Evolutionary conservation across 2,888 invertebrate genomes (phyloP).

Genomic region (Adelognathus sp.): DNA sequence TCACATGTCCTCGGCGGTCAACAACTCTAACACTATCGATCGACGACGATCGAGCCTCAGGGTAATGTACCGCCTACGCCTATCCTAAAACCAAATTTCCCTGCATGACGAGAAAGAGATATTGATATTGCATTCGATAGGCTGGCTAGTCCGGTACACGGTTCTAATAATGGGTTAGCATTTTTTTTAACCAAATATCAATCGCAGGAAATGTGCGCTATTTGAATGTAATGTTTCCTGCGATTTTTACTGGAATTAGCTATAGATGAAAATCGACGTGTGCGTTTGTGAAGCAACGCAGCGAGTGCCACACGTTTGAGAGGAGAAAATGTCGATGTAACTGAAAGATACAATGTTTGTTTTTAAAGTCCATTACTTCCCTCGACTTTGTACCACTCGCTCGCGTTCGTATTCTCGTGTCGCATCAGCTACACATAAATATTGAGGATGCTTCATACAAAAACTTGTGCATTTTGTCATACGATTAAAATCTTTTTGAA

Average conservation of each 20-base stretch:
- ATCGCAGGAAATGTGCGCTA: neutral
- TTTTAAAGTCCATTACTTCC: neutral
- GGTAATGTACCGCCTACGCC: slow-evolving; percentile 78
- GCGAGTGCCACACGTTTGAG: neutral
- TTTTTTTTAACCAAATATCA: neutral
- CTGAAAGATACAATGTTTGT: neutral
- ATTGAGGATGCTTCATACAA: no score
- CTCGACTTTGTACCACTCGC: slow-evolving; percentile 19
- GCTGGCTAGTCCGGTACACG: neutral
- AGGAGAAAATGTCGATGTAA: neutral
- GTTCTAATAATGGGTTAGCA: neutral
- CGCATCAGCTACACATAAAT: slow-evolving; percentile 10
- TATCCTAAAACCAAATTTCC: slow-evolving; percentile 42
- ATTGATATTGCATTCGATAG: neutral
- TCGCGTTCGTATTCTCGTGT: neutral
- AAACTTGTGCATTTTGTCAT: no score
- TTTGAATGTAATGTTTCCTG: neutral
- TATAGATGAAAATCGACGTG: neutral
- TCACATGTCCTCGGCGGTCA: slow-evolving; percentile 73
- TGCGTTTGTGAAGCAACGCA: neutral
- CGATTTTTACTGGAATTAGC: slow-evolving; percentile 7
- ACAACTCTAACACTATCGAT: slow-evolving; percentile 77
- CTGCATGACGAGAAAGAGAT: slow-evolving; percentile 29
- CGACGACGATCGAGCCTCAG: slow-evolving; percentile 81
- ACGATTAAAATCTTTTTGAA: no score